Evolutionary conservation across 2,888 invertebrate genomes (phyloP), one percentile per base, ranked within the genome.

Genomic region (Charanyca ferruginea): DNA sequence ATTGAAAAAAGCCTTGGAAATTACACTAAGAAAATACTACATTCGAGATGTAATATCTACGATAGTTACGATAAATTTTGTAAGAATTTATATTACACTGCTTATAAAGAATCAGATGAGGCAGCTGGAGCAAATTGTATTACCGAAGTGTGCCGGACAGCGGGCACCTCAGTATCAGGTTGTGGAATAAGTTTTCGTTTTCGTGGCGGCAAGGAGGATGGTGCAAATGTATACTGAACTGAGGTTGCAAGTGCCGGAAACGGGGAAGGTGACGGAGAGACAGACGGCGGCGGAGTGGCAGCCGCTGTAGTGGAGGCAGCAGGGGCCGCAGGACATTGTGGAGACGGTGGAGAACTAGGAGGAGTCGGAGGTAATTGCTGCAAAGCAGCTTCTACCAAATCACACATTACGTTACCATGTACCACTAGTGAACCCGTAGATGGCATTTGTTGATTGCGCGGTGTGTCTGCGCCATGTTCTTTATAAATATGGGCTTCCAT

Each of bases 91-190:
- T 32, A 48, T 11, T 67, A 20, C 22, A 22, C 35, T 51, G 42
- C 53, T 83, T 88, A 90, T 80, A 88, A 91, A 66, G 85, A 85
- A 64, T 95, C 97, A 93, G 90, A 96, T 95, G 85, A 87, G 28
- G 98, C 90, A 25, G 98, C 97, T 79, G 97, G 97, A 20, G 98
- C 98, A 88, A 98, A 98, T 82, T 98, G 98, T 88, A 98, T 98
- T 54, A 98, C 98, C 3, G 98, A 98, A 45, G 93, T 95, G 70
- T 95, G 94, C 66, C 94, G 92, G 58, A 93, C 94, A 73, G 85
- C 85, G 67, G 97, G 90, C 45, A 87, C 76, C 32, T 86, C 83
- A 13, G 82, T 74, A 95, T 97, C 84, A 95, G 97, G 92, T 96
- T 97, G 90, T 96, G 96, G 89, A 97, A 98, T 96, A 45, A 98